phyloP scores from a whole-genome alignment of 1,140 invertebrate genomes.

The Caenorhabditis tropicalis region DNA sequence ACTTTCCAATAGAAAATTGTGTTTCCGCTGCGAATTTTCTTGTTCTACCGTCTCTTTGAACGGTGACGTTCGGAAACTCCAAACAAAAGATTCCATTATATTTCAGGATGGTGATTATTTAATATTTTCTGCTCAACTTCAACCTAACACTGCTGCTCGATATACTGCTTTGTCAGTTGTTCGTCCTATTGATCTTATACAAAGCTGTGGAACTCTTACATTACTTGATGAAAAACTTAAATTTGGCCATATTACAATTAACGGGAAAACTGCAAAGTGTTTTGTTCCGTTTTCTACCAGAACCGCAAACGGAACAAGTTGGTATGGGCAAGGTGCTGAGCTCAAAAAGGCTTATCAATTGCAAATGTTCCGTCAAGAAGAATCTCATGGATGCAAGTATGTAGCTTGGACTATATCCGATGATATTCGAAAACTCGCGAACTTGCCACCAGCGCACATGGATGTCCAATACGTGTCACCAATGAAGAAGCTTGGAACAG shows the following conservation, averaged over 20 bases:
- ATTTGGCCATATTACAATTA: slow-evolving; percentile 21
- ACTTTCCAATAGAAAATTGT: not conserved
- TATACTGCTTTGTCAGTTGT: not conserved
- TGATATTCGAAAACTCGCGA: not conserved
- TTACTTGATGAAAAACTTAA: slow-evolving; percentile 9
- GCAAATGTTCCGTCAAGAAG: slow-evolving; percentile 19
- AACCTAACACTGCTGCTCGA: slow-evolving; percentile 11
- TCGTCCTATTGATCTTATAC: not conserved
- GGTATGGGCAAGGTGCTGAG: not conserved
- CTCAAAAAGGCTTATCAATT: not conserved
- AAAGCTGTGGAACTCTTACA: slow-evolving; percentile 10
- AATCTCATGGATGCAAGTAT: slow-evolving; percentile 19
- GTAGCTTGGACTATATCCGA: slow-evolving; percentile 25
- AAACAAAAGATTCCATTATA: not conserved
- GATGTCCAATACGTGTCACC: not conserved
- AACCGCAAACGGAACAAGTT: slow-evolving; percentile 2
- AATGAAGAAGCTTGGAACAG: not conserved
- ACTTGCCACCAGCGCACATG: not conserved
- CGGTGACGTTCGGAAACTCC: no score
- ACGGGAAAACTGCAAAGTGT: slow-evolving; percentile 1
- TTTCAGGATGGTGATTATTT: slow-evolving; percentile 19
- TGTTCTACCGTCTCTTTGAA: no score
- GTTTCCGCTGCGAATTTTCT: no score
- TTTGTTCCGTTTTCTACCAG: slow-evolving; percentile 23
- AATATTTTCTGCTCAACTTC: slow-evolving; percentile 27